Evolutionary conservation across 1,140 invertebrate genomes (phyloP), one percentile per base, ranked within the genome.

Genomic region (Drosophila rhopaloa): DNA sequence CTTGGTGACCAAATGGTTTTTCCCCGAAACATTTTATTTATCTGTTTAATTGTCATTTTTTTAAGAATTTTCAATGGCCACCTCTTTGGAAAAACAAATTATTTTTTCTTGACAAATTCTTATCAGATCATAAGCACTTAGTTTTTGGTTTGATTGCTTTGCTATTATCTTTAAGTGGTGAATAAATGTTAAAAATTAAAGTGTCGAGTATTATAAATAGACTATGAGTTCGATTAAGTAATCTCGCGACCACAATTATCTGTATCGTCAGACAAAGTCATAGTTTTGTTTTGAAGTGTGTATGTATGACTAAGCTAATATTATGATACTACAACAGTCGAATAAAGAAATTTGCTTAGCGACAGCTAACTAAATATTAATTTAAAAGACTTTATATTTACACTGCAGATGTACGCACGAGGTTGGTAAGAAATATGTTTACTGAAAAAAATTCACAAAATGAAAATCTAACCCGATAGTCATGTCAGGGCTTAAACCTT

Each of bases 181-280:
- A 62, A 58, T 59, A 59, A 60, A 62, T 59, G 60, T 43, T 6
- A 11, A 8, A 35, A 43, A 24, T 5, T 62, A 8, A 59, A 19
- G 32, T 61, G 32, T 1, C n/a, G 6, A 14, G 19, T 13, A 10
- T 13, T 32, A n/a, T 6, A 32, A 56, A 41, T 11, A 32, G 37
- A 29, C 24, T 16, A 16, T 24, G 11, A 8, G n/a, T 5, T 51
- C 29, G 6, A 59, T 35, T 35, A n/a, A 24, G 16, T 24, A 24
- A 63, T 63, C 60, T 60, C 60, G 60, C 60, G 60, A 59, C 13
- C 13, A n/a, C n/a, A 37, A 60, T 16, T 27, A 56, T 7, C 2
- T 5, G n/a, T 35, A 53, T 51, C 27, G 10, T 29, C 47, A 11
- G 14, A 10, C 8, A 9, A 2, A 24, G 44, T 13, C 13, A 19